Evolutionary conservation across 2,888 invertebrate genomes (phyloP).

Genomic region (Drosophila nr. perissopoda): DNA sequence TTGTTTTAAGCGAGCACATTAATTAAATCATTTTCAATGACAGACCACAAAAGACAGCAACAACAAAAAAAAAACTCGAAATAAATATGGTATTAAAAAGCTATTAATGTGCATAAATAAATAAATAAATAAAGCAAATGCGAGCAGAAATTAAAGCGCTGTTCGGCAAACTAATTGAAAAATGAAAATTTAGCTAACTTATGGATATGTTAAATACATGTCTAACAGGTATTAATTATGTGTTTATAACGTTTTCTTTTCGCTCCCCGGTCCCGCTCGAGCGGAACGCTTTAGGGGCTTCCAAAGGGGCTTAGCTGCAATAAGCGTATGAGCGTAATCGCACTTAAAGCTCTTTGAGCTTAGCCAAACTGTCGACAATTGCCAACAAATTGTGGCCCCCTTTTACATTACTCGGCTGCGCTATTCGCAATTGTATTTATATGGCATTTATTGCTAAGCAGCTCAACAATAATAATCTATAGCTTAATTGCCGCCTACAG

Average conservation of each 20-base stretch:
- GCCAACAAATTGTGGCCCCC: not conserved
- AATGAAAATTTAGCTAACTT: not conserved
- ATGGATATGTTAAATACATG: not conserved
- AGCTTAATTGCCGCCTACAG: slow-evolving; percentile 46
- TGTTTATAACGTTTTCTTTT: not conserved
- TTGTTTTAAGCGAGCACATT: slow-evolving; percentile 60
- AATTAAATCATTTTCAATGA: slow-evolving; percentile 64
- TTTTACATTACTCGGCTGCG: too few relatives aligned
- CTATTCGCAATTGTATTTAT: not conserved
- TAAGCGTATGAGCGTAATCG: slow-evolving; percentile 3
- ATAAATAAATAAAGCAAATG: slow-evolving; percentile 28
- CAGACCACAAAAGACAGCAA: slow-evolving; percentile 23
- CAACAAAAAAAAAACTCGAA: not conserved
- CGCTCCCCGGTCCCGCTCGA: not conserved
- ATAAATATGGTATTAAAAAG: slow-evolving; percentile 33
- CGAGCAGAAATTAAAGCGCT: slow-evolving; percentile 15
- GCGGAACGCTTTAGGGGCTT: not conserved
- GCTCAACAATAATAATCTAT: slow-evolving; percentile 48
- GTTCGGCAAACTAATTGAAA: not conserved
- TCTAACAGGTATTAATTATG: not conserved
- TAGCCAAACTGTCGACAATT: not conserved
- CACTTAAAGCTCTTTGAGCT: slow-evolving; percentile 5
- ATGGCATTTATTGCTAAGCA: slow-evolving; percentile 21
- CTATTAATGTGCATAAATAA: slow-evolving; percentile 43
- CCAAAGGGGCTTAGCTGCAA: not conserved